phyloP scores from a whole-genome alignment of 1,140 invertebrate species.

The Megathymus violae region DNA sequence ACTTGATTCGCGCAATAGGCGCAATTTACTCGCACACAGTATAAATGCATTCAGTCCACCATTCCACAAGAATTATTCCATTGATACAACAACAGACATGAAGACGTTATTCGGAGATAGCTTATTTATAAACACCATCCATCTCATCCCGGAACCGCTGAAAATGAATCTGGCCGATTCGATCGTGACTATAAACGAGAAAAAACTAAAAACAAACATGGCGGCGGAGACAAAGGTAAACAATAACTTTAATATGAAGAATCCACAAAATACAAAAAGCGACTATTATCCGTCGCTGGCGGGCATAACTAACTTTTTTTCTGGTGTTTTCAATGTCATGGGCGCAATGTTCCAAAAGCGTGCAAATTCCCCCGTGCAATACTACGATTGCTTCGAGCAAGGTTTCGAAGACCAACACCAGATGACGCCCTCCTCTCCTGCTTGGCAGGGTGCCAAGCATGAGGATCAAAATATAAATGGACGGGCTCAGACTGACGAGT shows the following conservation, averaged over 20 bases:
- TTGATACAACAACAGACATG: conserved; percentile 59
- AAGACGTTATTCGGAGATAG: conserved; percentile 50
- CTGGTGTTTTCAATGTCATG: conserved; percentile 60
- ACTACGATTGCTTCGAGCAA: conserved; percentile 60
- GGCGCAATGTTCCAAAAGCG: conserved; percentile 59
- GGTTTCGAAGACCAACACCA: conserved; percentile 40
- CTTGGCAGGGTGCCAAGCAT: conserved; percentile 59
- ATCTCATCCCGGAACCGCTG: conserved; percentile 63
- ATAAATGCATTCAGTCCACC: conserved; percentile 42
- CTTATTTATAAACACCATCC: conserved; percentile 55
- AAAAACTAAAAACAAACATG: conserved; percentile 44
- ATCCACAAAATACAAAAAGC: conserved; percentile 28
- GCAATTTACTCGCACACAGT: conserved; percentile 44
- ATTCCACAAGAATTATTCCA: conserved; percentile 58
- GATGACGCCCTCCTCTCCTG: conserved; percentile 41
- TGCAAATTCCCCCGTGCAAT: conserved; percentile 47
- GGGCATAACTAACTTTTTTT: conserved; percentile 58
- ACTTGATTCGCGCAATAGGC: conserved; percentile 57
- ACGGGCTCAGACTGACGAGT: conserved; percentile 45
- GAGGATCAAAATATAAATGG: conserved; percentile 66
- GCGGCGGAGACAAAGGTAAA: conserved; percentile 40
- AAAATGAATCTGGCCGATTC: conserved; percentile 71
- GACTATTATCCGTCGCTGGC: conserved; percentile 46
- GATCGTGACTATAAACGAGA: conserved; percentile 46
- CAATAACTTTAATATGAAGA: conserved; percentile 23